Conservation (phyloP, 1,140 invertebrate genomes). For the Scaptodrosophila lebanonensis region DNA sequence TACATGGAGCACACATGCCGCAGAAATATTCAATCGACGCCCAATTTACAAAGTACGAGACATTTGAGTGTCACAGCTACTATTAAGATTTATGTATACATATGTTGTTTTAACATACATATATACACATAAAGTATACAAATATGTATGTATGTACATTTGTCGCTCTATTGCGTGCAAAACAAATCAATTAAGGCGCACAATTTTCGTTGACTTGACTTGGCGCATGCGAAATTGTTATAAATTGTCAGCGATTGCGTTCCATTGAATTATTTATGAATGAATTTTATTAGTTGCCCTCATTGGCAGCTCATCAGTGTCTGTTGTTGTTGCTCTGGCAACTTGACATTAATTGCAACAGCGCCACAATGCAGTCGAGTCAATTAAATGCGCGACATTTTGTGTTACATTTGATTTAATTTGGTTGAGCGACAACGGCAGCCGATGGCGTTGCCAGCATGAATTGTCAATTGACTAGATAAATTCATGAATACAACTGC, state of each 20-base stretch:
- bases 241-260: slow-evolving; percentile 50
- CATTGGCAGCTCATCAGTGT: slow-evolving; percentile 71
- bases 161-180: slow-evolving; percentile 51
- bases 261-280: slow-evolving; percentile 73
- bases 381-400: slow-evolving; percentile 69
- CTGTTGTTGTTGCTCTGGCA: slow-evolving; percentile 7
- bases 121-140: slow-evolving; percentile 13
- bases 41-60: slow-evolving; percentile 52
- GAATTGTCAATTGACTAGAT: slow-evolving; percentile 4
- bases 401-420: slow-evolving; percentile 62
- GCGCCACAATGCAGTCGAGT: slow-evolving; percentile 51
- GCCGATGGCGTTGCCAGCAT: not conserved
- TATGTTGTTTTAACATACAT: slow-evolving; percentile 6
- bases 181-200: slow-evolving; percentile 68
- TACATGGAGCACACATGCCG: too few species aligned
- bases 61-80: slow-evolving; percentile 37
- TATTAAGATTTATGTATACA: slow-evolving; percentile 4
- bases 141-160: slow-evolving; percentile 3
- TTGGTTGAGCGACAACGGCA: slow-evolving; percentile 22
- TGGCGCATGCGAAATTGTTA: slow-evolving; percentile 69
- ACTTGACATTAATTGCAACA: slow-evolving; percentile 46
- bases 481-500: slow-evolving; percentile 25
- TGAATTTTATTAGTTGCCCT: slow-evolving; percentile 74
- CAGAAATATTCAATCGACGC: slow-evolving; percentile 65
- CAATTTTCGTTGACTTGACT: slow-evolving; percentile 31